phyloP scores from a whole-genome alignment of 2,888 invertebrate species.

The Malthinus flaveolus region DNA sequence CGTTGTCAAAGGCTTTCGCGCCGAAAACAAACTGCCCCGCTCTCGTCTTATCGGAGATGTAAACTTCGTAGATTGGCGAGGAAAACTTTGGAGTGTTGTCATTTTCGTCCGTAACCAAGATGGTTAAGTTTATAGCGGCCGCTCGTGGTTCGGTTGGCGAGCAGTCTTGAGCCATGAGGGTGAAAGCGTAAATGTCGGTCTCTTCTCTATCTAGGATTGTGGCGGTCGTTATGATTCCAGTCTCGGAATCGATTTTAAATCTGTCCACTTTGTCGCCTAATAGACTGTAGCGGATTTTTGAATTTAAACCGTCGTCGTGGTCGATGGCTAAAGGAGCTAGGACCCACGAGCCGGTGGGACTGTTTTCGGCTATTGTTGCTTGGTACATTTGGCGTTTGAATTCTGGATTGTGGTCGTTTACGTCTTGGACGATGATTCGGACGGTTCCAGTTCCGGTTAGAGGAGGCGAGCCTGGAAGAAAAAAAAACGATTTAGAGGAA shows the following conservation, averaged over 20 bases:
- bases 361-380: constrained; percentile 80
- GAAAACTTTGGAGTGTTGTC: constrained; percentile 83
- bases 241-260: constrained; percentile 77
- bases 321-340: constrained; percentile 79
- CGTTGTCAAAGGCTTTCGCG: constrained; percentile 82
- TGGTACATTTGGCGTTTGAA: constrained; percentile 82
- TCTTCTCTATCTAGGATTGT: constrained; percentile 79
- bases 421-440: constrained; percentile 87
- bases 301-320: constrained; percentile 81
- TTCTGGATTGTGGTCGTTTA: constrained; percentile 90
- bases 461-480: constrained; percentile 81
- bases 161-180: constrained; percentile 86
- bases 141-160: constrained; percentile 84
- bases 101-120: constrained; percentile 79
- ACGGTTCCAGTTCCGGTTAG: constrained; percentile 92
- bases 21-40: constrained; percentile 89
- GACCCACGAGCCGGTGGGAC: constrained; percentile 76
- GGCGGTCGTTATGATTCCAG: constrained; percentile 78
- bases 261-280: constrained; percentile 79
- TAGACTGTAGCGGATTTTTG: constrained; percentile 83
- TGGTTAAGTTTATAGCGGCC: constrained; percentile 80
- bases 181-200: constrained; percentile 74
- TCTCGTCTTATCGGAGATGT: constrained; percentile 79
- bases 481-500: too few relatives aligned
- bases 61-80: constrained; percentile 73